phyloP scores from a whole-genome alignment of 1,140 invertebrate species.

The Hesperophylax magnus region DNA sequence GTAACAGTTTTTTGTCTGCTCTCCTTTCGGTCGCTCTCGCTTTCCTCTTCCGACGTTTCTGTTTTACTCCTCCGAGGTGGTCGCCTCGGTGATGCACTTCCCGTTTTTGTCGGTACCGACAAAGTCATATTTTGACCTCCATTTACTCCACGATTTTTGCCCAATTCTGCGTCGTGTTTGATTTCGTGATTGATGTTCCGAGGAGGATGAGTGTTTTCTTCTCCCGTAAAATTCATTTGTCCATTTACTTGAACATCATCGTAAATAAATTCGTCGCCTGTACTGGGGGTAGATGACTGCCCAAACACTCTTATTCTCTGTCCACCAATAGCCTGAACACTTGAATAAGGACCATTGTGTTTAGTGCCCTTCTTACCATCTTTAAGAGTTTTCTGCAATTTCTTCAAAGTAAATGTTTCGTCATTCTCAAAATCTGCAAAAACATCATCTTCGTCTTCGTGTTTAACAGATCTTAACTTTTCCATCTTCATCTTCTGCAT shows the following conservation, averaged over 20 bases:
- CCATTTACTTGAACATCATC: constrained; percentile 64
- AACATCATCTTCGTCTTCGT: constrained; percentile 52
- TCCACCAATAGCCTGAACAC: constrained; percentile 72
- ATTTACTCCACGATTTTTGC: neutral
- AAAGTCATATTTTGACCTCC: neutral
- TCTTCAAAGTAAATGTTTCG: constrained; percentile 57
- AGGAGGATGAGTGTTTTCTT: constrained; percentile 26
- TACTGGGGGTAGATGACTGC: constrained; percentile 61
- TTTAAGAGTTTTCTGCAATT: constrained; percentile 49
- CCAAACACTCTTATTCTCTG: constrained; percentile 72
- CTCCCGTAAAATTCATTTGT: constrained; percentile 22
- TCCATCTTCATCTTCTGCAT: constrained; percentile 69
- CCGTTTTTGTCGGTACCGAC: constrained; percentile 1
- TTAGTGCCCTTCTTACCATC: constrained; percentile 53
- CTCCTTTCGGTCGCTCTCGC: constrained; percentile 55
- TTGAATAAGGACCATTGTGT: constrained; percentile 64
- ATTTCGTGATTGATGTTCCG: neutral
- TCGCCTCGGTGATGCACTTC: constrained; percentile 59
- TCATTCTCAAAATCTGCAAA: constrained; percentile 55
- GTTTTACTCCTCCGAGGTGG: constrained; percentile 62
- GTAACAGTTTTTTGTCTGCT: constrained; percentile 54
- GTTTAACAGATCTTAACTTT: constrained; percentile 38
- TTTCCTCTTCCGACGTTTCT: constrained; percentile 56
- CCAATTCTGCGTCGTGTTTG: neutral
- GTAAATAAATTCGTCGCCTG: constrained; percentile 64